Evolutionary conservation across 1,140 invertebrate species (phyloP).

Genomic region (Drosophila nebulosa): DNA sequence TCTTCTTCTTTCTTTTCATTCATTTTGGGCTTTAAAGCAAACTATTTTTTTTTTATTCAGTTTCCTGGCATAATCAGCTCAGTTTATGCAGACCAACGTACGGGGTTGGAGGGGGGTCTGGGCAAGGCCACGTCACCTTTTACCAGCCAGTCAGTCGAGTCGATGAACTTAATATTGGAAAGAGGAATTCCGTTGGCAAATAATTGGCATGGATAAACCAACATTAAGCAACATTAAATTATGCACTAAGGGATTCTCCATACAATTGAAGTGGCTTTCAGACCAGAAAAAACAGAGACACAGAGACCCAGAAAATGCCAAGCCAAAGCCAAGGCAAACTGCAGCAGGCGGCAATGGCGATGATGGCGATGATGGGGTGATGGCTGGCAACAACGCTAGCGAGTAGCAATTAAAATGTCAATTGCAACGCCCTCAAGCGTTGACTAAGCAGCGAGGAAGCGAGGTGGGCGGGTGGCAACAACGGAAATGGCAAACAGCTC

Average conservation of each 20-base stretch:
- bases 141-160: conserved; percentile 37
- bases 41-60: background rate
- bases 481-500: conserved; percentile 39
- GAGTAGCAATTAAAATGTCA: conserved; percentile 72
- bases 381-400: conserved; percentile 21
- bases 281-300: background rate
- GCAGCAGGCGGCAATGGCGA: conserved; percentile 1
- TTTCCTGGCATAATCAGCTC: conserved; percentile 34
- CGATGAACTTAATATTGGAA: conserved; percentile 41
- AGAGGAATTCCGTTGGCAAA: conserved; percentile 26
- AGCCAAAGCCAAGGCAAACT: background rate
- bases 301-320: background rate
- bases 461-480: conserved; percentile 13
- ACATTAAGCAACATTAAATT: conserved; percentile 60
- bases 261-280: conserved; percentile 25
- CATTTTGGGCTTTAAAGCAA: background rate
- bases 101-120: no score
- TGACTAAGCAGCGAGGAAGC: conserved; percentile 11
- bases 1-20: conserved; percentile 7
- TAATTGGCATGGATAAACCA: conserved; percentile 52
- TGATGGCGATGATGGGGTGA: background rate
- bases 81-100: conserved; percentile 43
- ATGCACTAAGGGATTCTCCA: conserved; percentile 46
- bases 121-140: conserved; percentile 11
- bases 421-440: conserved; percentile 54